Conservation (phyloP, 2,113 vertebrate genomes). For the Haliaeetus leucogaster region DNA sequence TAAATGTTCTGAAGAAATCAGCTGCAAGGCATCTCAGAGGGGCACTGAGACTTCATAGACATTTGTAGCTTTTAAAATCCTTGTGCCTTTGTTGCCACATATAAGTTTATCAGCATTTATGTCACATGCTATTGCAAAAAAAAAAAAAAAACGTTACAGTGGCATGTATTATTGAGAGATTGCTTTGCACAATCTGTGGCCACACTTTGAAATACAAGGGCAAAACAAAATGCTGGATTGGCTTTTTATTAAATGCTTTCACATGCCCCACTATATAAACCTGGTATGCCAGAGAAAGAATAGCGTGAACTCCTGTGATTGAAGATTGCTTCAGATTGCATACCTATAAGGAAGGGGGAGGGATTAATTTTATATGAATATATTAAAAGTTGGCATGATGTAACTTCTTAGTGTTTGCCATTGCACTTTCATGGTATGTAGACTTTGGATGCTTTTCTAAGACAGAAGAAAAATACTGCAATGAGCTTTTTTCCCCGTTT, state of each 20-base stretch:
- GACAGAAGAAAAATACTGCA: background rate
- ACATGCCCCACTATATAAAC: fast-evolving
- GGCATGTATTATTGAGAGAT: background rate
- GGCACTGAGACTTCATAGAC: background rate
- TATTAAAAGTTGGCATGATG: background rate
- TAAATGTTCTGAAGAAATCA: background rate
- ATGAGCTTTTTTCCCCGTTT: background rate
- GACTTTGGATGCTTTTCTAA: background rate
- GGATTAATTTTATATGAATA: background rate
- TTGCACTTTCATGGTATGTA: background rate
- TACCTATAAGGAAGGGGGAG: background rate
- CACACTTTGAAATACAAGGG: background rate
- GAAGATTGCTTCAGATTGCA: background rate
- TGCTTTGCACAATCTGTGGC: background rate
- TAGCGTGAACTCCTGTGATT: background rate
- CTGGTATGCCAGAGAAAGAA: background rate
- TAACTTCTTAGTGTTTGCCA: background rate
- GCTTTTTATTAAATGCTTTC: background rate
- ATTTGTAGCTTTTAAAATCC: background rate
- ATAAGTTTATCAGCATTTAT: background rate
- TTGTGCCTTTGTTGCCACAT: background rate
- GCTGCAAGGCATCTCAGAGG: background rate
- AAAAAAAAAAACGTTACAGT: background rate
- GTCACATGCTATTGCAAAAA: background rate
- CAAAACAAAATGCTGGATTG: background rate